Base-by-base conservation (phyloP, 1,140 invertebrate genomes). In the Limonius californicus region DNA sequence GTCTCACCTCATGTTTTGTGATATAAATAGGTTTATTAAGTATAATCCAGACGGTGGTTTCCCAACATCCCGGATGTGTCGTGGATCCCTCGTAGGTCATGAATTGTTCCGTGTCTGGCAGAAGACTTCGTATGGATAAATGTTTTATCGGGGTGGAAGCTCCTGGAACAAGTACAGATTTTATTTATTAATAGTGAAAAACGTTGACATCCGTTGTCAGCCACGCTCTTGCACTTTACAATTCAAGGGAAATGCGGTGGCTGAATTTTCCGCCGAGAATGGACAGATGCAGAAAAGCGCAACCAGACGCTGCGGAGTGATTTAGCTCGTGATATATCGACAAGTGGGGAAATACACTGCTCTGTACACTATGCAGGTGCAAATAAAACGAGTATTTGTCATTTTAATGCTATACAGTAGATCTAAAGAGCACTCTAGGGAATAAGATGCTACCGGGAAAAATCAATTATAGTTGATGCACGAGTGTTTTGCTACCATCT, bases 51-150 rank as follows among this genome's bases (percentile, higher is more conserved):
- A 95, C 92, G 8, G 91, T 89, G 14, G 91, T 94, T 77, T 95
- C 92, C 88, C 92, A 93, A 78, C 92, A 94, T 18, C 90, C 91
- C 2, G 95, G 95, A 80, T 94, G 93, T 57, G 95, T 97, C 23
- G 93, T 92, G 50, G 93, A 96, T n/a, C 95, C 95, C 77, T 98
- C 95, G 78, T 98, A 98, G n/a, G 95, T 97, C 80, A 98, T 93
- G 79, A 94, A 98, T 68, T 92, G 87, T 65, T 89, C 86, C 2
- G 94, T 97, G 68, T 90, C 87, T 18, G 94, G 94, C 60, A 97
- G 80, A 19, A 98, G 78, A 45, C 86, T 88, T 70, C 86, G 85
- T 62, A 96, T 80, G 14, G 91, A 94, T 67, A 97, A 79, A 74
- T 94, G 88, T 68, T 87, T 84, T 62, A 96, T 89, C n/a, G 86